These are phyloP conservation scores for Lasiurus borealis DNA, from an alignment of 2,113 vertebrate genomes.

Conservation along the genomic window DNA sequence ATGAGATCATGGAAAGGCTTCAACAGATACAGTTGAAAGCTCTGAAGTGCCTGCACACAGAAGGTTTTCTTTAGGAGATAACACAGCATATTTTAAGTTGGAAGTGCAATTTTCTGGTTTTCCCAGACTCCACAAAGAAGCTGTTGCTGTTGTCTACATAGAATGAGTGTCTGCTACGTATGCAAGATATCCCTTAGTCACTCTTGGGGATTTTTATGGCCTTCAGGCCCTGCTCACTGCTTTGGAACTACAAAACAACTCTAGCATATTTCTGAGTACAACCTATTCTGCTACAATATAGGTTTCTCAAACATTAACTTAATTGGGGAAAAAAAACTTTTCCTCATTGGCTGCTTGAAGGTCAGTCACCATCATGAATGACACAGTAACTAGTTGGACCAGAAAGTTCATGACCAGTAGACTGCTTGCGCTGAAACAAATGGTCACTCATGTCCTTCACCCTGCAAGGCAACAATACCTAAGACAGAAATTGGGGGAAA, in stretches of 20 bases:
- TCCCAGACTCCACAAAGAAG: background rate
- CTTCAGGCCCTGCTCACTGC: conserved; percentile 4
- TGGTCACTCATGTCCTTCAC: background rate
- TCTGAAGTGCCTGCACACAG: background rate
- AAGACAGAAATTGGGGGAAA: background rate
- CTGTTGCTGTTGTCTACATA: background rate
- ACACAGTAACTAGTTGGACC: background rate
- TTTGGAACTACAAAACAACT: background rate
- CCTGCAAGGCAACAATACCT: background rate
- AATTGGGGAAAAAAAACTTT: background rate
- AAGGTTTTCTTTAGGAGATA: background rate
- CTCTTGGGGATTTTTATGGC: background rate
- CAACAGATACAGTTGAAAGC: background rate
- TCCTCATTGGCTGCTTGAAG: background rate
- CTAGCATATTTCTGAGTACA: background rate
- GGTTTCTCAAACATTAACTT: background rate
- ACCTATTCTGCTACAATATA: background rate
- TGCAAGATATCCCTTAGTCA: background rate
- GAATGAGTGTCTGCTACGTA: background rate
- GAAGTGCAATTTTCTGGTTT: background rate
- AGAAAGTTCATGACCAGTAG: background rate
- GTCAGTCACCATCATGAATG: background rate
- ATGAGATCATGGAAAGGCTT: background rate
- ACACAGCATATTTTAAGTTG: background rate
- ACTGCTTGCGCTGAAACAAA: background rate